Evolutionary conservation across 2,888 invertebrate species (phyloP).

Genomic region (Melieria crassipennis): DNA sequence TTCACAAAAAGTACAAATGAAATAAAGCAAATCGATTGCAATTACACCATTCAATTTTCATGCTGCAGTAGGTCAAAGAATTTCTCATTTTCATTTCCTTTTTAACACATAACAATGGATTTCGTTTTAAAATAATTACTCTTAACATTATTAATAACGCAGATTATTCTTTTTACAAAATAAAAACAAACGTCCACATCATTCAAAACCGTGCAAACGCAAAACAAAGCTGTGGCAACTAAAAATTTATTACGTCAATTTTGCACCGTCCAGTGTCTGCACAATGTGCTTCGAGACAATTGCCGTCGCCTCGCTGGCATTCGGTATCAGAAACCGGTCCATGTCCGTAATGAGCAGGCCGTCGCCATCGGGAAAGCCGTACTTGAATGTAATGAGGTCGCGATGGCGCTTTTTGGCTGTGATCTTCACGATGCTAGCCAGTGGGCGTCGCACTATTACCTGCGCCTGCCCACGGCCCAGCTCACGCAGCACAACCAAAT

Average conservation of each 20-base stretch:
- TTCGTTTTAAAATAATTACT: too few relatives aligned
- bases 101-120: too few relatives aligned
- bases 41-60: too few relatives aligned
- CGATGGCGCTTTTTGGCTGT: slow-evolving; percentile 96
- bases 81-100: too few relatives aligned
- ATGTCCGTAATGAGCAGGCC: slow-evolving; percentile 85
- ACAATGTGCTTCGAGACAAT: slow-evolving; percentile 90
- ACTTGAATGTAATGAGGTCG: slow-evolving; percentile 96
- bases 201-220: neutral
- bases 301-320: slow-evolving; percentile 89
- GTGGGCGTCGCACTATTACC: slow-evolving; percentile 85
- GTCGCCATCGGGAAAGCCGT: slow-evolving; percentile 86
- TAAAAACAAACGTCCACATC: neutral
- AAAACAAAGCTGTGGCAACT: neutral
- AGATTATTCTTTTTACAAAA: neutral
- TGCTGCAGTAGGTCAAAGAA: too few relatives aligned
- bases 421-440: slow-evolving; percentile 94
- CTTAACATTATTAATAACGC: neutral
- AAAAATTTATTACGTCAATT: slow-evolving; percentile 53
- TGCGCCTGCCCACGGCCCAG: slow-evolving; percentile 80
- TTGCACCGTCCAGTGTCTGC: slow-evolving; percentile 67
- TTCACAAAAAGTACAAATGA: too few relatives aligned
- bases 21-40: too few relatives aligned
- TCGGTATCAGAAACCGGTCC: slow-evolving; percentile 92
- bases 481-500: slow-evolving; percentile 86